A percentile compares a stretch with the other conserved stretches of the same genome.
These are phyloP conservation scores for Emydura subglobosa DNA, from an alignment of 2,113 vertebrate species.

Conservation along the genomic window DNA sequence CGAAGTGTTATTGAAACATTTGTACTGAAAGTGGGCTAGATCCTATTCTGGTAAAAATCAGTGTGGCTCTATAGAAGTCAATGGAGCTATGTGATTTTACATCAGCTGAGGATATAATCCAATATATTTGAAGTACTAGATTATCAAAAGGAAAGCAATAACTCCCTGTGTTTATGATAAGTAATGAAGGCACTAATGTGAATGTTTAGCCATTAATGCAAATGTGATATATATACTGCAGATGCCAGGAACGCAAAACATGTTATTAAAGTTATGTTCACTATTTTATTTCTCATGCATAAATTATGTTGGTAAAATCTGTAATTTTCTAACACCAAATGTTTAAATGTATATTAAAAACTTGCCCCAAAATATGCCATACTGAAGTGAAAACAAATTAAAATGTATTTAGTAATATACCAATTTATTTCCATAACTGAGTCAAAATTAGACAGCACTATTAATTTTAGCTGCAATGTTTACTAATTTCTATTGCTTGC, in stretches of 20 bases:
- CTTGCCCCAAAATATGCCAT: neutral
- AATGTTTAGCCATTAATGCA: neutral
- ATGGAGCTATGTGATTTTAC: neutral
- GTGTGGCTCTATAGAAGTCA: neutral
- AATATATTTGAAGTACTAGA: neutral
- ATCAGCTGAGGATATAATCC: neutral
- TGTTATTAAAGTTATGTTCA: neutral
- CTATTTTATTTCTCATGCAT: neutral
- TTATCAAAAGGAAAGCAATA: neutral
- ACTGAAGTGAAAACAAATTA: neutral
- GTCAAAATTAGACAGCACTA: neutral
- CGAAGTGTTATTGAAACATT: neutral
- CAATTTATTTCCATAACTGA: neutral
- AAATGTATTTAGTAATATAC: neutral
- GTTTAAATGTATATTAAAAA: neutral
- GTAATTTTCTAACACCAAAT: neutral
- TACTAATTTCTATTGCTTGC: neutral
- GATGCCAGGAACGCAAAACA: neutral
- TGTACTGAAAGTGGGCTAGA: neutral
- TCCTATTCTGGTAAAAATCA: neutral
- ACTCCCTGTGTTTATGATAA: neutral
- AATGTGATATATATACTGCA: neutral
- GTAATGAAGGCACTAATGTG: neutral
- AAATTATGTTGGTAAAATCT: accelerated
- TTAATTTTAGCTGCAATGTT: conserved; percentile 19